Evolutionary conservation across 2,888 invertebrate genomes (phyloP).

Genomic region (Drosophila neonasuta): DNA sequence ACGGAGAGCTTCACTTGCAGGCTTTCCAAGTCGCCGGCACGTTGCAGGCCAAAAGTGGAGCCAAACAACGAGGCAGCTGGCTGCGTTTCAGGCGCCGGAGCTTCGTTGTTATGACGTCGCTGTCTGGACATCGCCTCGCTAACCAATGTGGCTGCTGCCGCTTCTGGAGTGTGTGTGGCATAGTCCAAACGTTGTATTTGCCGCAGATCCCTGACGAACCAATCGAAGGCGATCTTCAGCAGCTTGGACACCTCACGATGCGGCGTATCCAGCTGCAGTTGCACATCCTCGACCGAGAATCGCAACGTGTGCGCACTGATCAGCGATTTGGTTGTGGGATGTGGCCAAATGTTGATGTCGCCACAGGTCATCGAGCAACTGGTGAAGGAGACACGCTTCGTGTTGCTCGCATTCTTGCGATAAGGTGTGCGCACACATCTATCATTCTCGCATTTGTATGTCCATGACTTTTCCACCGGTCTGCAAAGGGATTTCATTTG

Average conservation of each 20-base stretch:
- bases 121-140: conserved; percentile 45
- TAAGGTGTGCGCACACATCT: conserved; percentile 86
- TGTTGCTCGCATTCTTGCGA: conserved; percentile 23
- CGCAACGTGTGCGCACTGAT: conserved; percentile 86
- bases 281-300: conserved; percentile 81
- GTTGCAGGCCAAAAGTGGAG: conserved; percentile 61
- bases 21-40: conserved; percentile 78
- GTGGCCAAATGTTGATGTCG: conserved; percentile 88
- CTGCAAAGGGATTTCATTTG: conserved; percentile 50
- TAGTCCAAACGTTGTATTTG: conserved; percentile 78
- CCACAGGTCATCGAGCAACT: conserved; percentile 92
- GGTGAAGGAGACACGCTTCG: conserved; percentile 84
- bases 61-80: conserved; percentile 52
- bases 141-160: conserved; percentile 9
- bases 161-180: conserved; percentile 39
- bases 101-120: conserved; percentile 29
- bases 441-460: conserved; percentile 88
- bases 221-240: conserved; percentile 77
- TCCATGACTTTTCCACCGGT: conserved; percentile 85
- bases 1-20: conserved; percentile 83
- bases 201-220: conserved; percentile 80
- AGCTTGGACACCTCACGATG: conserved; percentile 75
- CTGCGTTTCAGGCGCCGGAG: conserved; percentile 34
- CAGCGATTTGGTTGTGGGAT: conserved; percentile 88
- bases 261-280: conserved; percentile 76